Evolutionary conservation across 1,140 invertebrate species (phyloP).

Genomic region (Drosophila pallidifrons): DNA sequence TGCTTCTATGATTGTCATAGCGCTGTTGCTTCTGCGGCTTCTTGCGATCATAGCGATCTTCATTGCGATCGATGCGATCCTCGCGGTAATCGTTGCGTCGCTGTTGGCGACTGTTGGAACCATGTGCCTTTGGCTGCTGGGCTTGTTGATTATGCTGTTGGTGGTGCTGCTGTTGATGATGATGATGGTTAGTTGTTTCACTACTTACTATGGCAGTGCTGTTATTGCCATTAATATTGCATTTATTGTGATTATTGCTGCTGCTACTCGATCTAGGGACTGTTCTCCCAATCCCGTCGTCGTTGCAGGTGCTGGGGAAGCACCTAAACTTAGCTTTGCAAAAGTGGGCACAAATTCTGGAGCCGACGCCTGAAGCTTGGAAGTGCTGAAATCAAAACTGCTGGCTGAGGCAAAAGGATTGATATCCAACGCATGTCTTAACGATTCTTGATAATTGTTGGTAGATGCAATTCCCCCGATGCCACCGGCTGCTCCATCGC

Average conservation of each 20-base stretch:
- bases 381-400: slow-evolving; percentile 69
- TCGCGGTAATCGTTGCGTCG: slow-evolving; percentile 69
- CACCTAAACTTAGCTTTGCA: slow-evolving; percentile 62
- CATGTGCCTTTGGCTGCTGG: slow-evolving; percentile 15
- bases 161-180: slow-evolving; percentile 11
- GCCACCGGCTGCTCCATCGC: slow-evolving; percentile 34
- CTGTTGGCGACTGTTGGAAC: slow-evolving; percentile 48
- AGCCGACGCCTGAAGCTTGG: slow-evolving; percentile 78
- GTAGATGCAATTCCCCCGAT: background rate
- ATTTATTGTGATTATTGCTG: slow-evolving; percentile 33
- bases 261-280: slow-evolving; percentile 11
- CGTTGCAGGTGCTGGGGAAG: background rate
- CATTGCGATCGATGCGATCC: slow-evolving; percentile 58
- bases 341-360: slow-evolving; percentile 81
- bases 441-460: slow-evolving; percentile 32
- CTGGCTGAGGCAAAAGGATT: slow-evolving; percentile 63
- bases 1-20: slow-evolving; percentile 82
- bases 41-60: slow-evolving; percentile 54
- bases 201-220: slow-evolving; percentile 27
- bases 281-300: slow-evolving; percentile 8
- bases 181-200: slow-evolving; percentile 19
- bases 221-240: slow-evolving; percentile 10
- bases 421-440: slow-evolving; percentile 58
- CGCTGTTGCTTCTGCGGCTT: slow-evolving; percentile 78
- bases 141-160: background rate